phyloP scores from a whole-genome alignment of 1,140 invertebrate genomes.

The Phthorimaea operculella region DNA sequence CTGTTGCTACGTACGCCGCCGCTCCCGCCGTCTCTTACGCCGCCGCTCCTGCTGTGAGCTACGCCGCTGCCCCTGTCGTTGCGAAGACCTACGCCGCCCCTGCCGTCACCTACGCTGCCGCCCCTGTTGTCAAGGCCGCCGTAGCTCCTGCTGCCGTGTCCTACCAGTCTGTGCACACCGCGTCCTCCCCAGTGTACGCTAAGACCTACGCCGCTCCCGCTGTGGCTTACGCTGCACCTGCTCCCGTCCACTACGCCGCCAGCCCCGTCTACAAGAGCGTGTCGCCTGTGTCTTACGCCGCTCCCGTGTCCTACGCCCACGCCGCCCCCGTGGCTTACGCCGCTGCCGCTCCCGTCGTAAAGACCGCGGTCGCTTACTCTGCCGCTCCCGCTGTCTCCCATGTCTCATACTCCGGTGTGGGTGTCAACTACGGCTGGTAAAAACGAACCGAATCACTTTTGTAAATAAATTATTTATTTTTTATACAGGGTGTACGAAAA shows the following conservation, averaged over 20 bases:
- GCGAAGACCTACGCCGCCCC: constrained; percentile 17
- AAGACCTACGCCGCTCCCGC: constrained; percentile 14
- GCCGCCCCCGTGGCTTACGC: neutral
- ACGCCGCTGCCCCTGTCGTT: constrained; percentile 20
- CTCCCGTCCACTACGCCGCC: constrained; percentile 5
- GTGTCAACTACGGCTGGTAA: constrained; percentile 39
- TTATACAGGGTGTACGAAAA: no score
- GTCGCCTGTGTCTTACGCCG: constrained; percentile 9
- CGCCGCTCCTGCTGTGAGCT: constrained; percentile 18
- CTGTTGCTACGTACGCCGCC: constrained; percentile 7
- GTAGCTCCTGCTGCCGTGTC: constrained; percentile 15
- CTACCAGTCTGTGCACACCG: constrained; percentile 25
- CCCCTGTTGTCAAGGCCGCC: constrained; percentile 2
- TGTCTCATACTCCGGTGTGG: constrained; percentile 34
- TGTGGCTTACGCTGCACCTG: constrained; percentile 7
- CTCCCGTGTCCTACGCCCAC: constrained; percentile 8
- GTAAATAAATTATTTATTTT: no score
- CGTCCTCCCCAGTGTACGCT: constrained; percentile 22
- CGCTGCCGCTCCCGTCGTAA: constrained; percentile 16
- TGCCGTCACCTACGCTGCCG: constrained; percentile 17
- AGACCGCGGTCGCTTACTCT: neutral
- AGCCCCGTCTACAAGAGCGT: constrained; percentile 8
- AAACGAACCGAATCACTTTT: neutral
- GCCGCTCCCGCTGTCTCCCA: constrained; percentile 40
- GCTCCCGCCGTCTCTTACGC: constrained; percentile 9